A percentile compares a stretch with the other conserved stretches of the same genome.
Evolutionary conservation across 2,888 invertebrate species (phyloP).

Genomic region (Orchestes rusci): DNA sequence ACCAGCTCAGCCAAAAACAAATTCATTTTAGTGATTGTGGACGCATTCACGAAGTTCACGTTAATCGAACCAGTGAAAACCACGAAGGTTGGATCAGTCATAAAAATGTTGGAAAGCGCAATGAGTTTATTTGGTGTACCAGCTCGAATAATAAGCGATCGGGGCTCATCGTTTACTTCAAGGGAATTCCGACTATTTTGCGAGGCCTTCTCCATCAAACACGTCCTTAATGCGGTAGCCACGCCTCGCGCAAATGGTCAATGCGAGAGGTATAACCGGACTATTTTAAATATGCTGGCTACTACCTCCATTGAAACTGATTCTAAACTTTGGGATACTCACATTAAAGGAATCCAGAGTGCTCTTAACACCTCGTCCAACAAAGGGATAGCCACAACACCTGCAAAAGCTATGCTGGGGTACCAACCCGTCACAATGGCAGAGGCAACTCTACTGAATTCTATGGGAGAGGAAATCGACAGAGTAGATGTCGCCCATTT

Average conservation of each 20-base stretch:
- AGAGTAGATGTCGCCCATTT: neutral
- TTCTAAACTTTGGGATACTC: constrained; percentile 27
- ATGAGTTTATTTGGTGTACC: no score
- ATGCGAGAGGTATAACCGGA: no score
- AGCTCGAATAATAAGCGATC: no score
- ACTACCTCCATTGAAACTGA: constrained; percentile 22
- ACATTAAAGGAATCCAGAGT: constrained; percentile 25
- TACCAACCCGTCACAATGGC: constrained; percentile 6
- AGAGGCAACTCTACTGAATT: constrained; percentile 17
- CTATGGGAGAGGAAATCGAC: constrained; percentile 6
- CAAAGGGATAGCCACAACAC: constrained; percentile 21
- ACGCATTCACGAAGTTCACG: no score
- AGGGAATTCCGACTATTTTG: constrained; percentile 18
- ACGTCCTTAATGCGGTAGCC: no score
- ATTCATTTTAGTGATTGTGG: no score
- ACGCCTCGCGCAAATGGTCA: no score
- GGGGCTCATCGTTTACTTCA: constrained; percentile 22
- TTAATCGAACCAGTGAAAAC: no score
- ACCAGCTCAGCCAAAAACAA: no score
- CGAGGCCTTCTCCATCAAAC: constrained; percentile 12
- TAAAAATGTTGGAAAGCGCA: neutral
- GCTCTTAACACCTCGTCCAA: constrained; percentile 29
- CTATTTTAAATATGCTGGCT: constrained; percentile 6
- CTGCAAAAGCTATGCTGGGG: constrained; percentile 24
- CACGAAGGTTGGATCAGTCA: neutral